These are phyloP conservation scores for Sinhomidia bicolor DNA, from an alignment of 2,888 invertebrate genomes.

Conservation along the genomic window DNA sequence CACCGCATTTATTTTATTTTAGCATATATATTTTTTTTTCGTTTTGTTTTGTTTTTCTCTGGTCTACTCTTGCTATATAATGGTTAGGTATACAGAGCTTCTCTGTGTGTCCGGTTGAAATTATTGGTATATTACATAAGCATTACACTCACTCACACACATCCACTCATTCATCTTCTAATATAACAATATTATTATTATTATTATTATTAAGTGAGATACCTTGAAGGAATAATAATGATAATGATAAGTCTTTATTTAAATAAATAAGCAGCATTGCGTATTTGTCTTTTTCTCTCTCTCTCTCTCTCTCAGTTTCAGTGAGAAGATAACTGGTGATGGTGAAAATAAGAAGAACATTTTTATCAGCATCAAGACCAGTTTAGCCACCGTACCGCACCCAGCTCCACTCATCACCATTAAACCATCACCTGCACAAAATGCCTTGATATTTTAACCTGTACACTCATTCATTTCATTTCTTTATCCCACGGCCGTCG, in stretches of 20 bases:
- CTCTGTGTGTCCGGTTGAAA: constrained; percentile 49
- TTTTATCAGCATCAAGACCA: constrained; percentile 72
- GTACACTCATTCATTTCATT: constrained; percentile 69
- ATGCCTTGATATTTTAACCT: constrained; percentile 67
- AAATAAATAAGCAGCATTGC: constrained; percentile 55
- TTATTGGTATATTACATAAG: constrained; percentile 44
- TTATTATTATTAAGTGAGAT: constrained; percentile 42
- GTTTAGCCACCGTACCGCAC: constrained; percentile 74
- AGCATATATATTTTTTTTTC: too few relatives aligned
- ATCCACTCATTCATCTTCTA: constrained; percentile 33
- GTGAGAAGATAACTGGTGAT: constrained; percentile 51
- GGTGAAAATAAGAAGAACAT: constrained; percentile 52
- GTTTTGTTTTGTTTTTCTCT: background rate
- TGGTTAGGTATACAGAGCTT: too few relatives aligned
- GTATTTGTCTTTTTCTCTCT: constrained; percentile 56
- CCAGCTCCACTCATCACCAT: constrained; percentile 76
- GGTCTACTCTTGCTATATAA: too few relatives aligned
- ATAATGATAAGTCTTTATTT: constrained; percentile 29
- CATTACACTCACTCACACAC: background rate
- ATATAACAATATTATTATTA: constrained; percentile 37
- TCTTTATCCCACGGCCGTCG: constrained; percentile 70
- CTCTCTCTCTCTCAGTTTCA: too few relatives aligned
- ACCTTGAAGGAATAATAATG: constrained; percentile 53
- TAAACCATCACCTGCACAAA: constrained; percentile 72
- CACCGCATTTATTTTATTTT: constrained; percentile 43